Evolutionary conservation across 2,113 vertebrate species (phyloP).

Genomic region (Calyptomena viridis): DNA sequence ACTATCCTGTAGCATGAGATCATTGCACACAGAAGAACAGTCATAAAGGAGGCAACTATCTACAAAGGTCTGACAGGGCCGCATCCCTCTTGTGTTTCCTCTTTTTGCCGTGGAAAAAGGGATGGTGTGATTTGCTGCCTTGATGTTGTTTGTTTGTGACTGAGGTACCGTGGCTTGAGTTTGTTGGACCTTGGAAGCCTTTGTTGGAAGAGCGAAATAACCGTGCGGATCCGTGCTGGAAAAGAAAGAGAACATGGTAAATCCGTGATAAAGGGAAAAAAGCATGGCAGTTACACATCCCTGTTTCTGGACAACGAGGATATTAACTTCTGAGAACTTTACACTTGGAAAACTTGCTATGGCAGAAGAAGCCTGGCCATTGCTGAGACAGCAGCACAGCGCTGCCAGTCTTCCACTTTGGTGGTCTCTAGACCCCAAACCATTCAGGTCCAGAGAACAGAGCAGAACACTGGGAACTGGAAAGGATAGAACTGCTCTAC

Average conservation of each 20-base stretch:
- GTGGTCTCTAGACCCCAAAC: background rate
- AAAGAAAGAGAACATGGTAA: background rate
- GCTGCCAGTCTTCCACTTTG: fast-evolving
- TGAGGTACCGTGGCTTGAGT: slow-evolving; percentile 78
- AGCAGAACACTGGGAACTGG: background rate
- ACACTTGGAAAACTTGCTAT: background rate
- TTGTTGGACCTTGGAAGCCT: slow-evolving; percentile 85
- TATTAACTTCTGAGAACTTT: fast-evolving
- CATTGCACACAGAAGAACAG: slow-evolving; percentile 75
- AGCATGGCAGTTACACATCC: background rate
- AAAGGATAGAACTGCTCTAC: background rate
- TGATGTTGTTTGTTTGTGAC: slow-evolving; percentile 85
- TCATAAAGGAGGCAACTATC: slow-evolving; percentile 82
- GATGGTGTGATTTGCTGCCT: slow-evolving; percentile 88
- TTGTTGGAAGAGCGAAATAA: slow-evolving; percentile 86
- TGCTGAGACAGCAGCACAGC: background rate
- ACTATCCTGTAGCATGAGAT: slow-evolving; percentile 75
- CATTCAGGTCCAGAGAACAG: background rate
- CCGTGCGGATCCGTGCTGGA: slow-evolving; percentile 78
- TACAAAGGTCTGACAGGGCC: slow-evolving; percentile 89
- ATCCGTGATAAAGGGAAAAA: background rate
- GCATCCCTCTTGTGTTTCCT: slow-evolving; percentile 94
- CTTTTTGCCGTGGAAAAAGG: slow-evolving; percentile 89
- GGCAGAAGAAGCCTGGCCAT: background rate
- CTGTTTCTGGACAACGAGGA: background rate